These are phyloP conservation scores for Callionymus lyra DNA, from an alignment of 2,113 vertebrate genomes.

Conservation along the genomic window DNA sequence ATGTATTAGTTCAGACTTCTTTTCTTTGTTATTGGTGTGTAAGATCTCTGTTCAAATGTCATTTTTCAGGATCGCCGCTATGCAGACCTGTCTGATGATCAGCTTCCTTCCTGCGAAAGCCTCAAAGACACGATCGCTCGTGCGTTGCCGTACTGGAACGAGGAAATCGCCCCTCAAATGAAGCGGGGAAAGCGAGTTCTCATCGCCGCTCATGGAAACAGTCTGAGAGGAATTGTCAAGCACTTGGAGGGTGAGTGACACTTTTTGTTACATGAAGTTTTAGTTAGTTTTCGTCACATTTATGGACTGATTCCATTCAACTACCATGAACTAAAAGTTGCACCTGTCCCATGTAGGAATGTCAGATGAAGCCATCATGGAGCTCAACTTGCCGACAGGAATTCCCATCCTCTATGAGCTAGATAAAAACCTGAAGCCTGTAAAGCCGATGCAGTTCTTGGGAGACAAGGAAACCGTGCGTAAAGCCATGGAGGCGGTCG, in stretches of 20 bases:
- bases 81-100: slow-evolving; percentile 62
- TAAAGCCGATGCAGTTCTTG: slow-evolving; percentile 89
- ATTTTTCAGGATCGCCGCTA: slow-evolving; percentile 76
- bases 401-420: slow-evolving; percentile 95
- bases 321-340: not conserved
- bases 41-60: too few species aligned
- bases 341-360: slow-evolving; percentile 58
- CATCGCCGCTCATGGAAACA: slow-evolving; percentile 88
- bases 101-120: slow-evolving; percentile 83
- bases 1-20: too few species aligned
- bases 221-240: slow-evolving; percentile 84
- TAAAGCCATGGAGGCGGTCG: slow-evolving; percentile 95
- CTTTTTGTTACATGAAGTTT: not conserved
- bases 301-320: not conserved
- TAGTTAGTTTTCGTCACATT: not conserved
- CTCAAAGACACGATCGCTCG: slow-evolving; percentile 88
- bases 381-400: slow-evolving; percentile 94
- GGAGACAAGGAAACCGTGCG: slow-evolving; percentile 92
- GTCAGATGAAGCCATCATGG: slow-evolving; percentile 96
- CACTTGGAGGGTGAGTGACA: slow-evolving; percentile 70
- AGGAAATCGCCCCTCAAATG: slow-evolving; percentile 80
- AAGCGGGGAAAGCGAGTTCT: slow-evolving; percentile 81
- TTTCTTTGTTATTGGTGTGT: too few species aligned
- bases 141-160: slow-evolving; percentile 85
- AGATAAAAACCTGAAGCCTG: slow-evolving; percentile 92